Base-by-base conservation (phyloP, 2,113 vertebrate species). In the Alouatta palliata region DNA sequence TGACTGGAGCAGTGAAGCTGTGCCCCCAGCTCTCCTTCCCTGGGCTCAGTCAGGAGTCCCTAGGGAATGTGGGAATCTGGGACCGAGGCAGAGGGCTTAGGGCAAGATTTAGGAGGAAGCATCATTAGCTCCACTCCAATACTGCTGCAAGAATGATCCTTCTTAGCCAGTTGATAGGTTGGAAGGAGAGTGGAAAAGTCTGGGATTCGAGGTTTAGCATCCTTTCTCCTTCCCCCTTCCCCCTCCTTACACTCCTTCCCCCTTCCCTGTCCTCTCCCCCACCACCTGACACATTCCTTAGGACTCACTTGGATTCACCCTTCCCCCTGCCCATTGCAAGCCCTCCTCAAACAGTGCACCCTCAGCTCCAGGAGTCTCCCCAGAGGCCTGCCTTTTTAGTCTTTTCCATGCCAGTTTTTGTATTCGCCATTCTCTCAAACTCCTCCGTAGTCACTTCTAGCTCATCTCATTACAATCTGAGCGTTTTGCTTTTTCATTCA, bases 181-280 rank as follows among this genome's bases (percentile, higher is more conserved):
- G 77, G 76, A 58, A 68, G 10, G 49, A 13, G 25, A 35, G 32
- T 27, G 25, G 79, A 66, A 68, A 49, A 37, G 16, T 47, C 30
- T 3, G n/a, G 70, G 16, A 21, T 35, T 37, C 17, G n/a, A 19
- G n/a, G 45, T 23, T 45, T 19, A 68, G 21, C 17, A 10, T 27
- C 43, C 4, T 21, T 7, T 7, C n/a, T 45, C 0, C 2, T 4
- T 13, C 16, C 25, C 12, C 1, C 3, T 2, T 30, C 3, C 9
- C 47, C 14, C 13, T 11, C 14, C 13, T 11, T 49, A 2, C 17
- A 6, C 3, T 13, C 6, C 2, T 4, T 13, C 16, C 25, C 12
- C 1, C 3, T 2, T 30, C 3, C 9, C 47, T 7, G 3, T 37
- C 12, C 21, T 14, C 12, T 6, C 23, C 13, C 2, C 23, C 8